phyloP scores from a whole-genome alignment of 35 echinoderm and acorn worm genomes.

The Amphiura filiformis region DNA sequence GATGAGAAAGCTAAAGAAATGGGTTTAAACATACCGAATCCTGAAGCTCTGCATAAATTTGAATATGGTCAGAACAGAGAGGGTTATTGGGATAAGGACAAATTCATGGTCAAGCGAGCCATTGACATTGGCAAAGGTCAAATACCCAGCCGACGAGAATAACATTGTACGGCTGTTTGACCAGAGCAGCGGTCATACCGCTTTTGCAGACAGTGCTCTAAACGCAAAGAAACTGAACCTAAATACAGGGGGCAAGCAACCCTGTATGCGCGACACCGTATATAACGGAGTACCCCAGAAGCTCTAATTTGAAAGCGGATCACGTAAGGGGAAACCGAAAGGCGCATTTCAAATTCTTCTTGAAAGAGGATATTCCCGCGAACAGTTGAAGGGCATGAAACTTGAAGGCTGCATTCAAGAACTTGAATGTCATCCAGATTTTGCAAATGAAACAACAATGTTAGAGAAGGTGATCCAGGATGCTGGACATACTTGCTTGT shows the following conservation, averaged over 20 bases:
- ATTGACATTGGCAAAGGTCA: not conserved
- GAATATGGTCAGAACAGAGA: constrained; percentile 11
- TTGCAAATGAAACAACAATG: not conserved
- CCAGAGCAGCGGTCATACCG: not conserved
- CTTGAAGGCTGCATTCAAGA: not conserved
- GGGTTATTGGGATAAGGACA: constrained; percentile 1
- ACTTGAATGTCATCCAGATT: not conserved
- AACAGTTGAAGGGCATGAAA: not conserved
- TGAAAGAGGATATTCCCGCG: not conserved
- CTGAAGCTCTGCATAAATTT: constrained; percentile 1
- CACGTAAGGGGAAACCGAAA: not conserved
- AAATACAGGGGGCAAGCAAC: not conserved
- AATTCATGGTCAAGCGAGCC: not conserved
- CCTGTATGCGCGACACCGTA: not conserved
- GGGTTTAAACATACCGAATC: not conserved
- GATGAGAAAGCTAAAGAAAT: not conserved
- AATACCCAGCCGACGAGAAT: not conserved
- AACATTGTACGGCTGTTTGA: not conserved
- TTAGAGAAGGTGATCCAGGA: not conserved
- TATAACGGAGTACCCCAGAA: not conserved
- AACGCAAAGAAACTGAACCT: not conserved
- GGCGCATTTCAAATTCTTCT: not conserved
- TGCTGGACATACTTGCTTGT: not conserved
- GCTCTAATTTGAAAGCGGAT: not conserved
- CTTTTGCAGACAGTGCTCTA: not conserved